Evolutionary conservation across 2,113 vertebrate genomes (phyloP).

Genomic region (Rousettus leschenaultii): DNA sequence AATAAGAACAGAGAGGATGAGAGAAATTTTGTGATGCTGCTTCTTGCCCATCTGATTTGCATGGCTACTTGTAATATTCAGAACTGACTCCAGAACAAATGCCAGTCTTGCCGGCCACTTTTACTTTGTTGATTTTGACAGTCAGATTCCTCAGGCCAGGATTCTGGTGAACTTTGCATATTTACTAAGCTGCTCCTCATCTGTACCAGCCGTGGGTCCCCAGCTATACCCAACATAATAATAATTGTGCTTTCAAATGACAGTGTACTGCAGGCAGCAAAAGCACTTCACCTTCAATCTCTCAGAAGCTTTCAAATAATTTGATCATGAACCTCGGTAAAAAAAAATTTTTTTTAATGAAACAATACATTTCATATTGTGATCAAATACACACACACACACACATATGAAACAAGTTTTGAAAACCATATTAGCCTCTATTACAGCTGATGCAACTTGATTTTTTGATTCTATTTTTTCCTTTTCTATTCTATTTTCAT

Average conservation of each 20-base stretch:
- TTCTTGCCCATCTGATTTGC: neutral
- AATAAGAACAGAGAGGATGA: neutral
- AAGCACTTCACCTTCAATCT: neutral
- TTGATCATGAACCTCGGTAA: neutral
- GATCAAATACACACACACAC: neutral
- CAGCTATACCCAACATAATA: neutral
- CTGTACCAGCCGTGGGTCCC: neutral
- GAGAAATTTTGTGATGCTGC: neutral
- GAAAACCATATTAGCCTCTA: neutral
- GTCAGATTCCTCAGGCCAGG: neutral
- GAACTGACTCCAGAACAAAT: neutral
- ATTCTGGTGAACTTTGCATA: neutral
- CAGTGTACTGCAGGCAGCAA: neutral
- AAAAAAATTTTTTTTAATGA: neutral
- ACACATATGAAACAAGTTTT: neutral
- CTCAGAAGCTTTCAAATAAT: neutral
- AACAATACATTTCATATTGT: neutral
- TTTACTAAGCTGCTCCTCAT: neutral
- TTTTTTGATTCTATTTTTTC: neutral
- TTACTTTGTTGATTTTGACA: neutral
- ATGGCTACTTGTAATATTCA: neutral
- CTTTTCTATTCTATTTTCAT: neutral
- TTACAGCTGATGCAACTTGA: neutral
- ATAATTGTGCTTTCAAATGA: neutral
- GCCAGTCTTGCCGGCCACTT: neutral